phyloP scores from a whole-genome alignment of 2,888 invertebrate genomes.

The Podabrus alpinus region DNA sequence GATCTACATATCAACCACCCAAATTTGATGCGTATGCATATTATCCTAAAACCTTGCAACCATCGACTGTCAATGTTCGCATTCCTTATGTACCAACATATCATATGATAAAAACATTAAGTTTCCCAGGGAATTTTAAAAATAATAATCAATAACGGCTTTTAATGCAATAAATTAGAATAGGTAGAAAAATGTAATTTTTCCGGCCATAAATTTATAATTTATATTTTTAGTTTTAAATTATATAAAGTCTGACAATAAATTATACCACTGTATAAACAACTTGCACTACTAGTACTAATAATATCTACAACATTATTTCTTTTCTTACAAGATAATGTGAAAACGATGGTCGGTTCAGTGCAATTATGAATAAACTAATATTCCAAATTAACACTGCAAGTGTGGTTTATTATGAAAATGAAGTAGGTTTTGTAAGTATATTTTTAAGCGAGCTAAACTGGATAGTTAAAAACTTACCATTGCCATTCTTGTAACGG shows the following conservation, averaged over 20 bases:
- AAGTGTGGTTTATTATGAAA: background rate
- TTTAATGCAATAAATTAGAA: background rate
- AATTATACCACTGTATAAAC: background rate
- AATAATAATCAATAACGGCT: background rate
- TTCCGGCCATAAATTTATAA: background rate
- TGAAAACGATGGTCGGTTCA: slow-evolving; percentile 42
- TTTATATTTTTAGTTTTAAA: background rate
- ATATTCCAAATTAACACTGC: background rate
- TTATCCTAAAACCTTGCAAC: slow-evolving; percentile 47
- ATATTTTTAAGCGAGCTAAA: slow-evolving; percentile 13
- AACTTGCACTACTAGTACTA: background rate
- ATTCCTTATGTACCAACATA: slow-evolving; percentile 50
- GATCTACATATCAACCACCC: slow-evolving; percentile 40
- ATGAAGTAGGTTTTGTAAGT: background rate
- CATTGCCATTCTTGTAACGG: slow-evolving; percentile 65
- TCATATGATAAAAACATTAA: slow-evolving; percentile 48
- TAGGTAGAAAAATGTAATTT: background rate
- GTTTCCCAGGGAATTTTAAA: slow-evolving; percentile 38
- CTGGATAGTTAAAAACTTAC: slow-evolving; percentile 57
- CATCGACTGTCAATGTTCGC: slow-evolving; percentile 44
- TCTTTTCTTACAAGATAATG: background rate
- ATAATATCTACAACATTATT: background rate
- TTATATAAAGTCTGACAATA: background rate
- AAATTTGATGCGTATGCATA: slow-evolving; percentile 49
- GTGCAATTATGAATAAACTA: slow-evolving; percentile 40